Base-by-base conservation (phyloP, 2,797 vertebrate species). In the Hozukius guyotensis region DNA sequence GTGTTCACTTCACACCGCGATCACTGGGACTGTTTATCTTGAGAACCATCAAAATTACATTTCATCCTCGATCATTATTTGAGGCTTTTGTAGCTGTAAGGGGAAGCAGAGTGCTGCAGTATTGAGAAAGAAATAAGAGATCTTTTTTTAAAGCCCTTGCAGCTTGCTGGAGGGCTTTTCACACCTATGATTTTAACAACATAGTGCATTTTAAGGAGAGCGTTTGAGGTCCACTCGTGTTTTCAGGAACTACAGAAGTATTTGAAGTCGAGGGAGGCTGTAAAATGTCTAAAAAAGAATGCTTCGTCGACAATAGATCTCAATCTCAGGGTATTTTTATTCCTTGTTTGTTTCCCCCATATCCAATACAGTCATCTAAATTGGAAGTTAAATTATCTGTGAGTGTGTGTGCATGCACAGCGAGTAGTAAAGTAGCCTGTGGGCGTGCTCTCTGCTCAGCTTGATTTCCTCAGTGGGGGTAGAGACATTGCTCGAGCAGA, bases 401-500 rank as follows among this genome's bases (percentile, higher is more conserved):
- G 14, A 32, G 62, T 13, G 36, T 72, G 74, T 69, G 61, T 36
- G 52, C 27, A 31, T 27, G 36, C 60, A 75, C 68, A 81, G 74
- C 84, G 38, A 67, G 83, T 67, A 8, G 73, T 65, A 9, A 73
- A 77, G 75, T 68, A 75, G 87, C 89, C 91, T 81, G 57, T 68
- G 78, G 92, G 85, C 55, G 65, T 76, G 52, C 69, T 87, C 81
- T 83, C 70, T 66, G 81, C 88, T 88, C 82, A 64, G 88, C 77
- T 88, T 87, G 88, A 87, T 89, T 88, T 88, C 83, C 85, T 87
- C 83, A 53, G 87, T 77, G 68, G 77, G 78, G 71, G 77, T 36
- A 59, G 85, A 88, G 86, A 80, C 80, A 81, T 29, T 72, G 82
- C 83, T 82, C 14, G 52, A 89, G 56, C 78, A 87, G 87, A 88